Conservation (phyloP, 2,113 vertebrate species). For the Chionomys nivalis region DNA sequence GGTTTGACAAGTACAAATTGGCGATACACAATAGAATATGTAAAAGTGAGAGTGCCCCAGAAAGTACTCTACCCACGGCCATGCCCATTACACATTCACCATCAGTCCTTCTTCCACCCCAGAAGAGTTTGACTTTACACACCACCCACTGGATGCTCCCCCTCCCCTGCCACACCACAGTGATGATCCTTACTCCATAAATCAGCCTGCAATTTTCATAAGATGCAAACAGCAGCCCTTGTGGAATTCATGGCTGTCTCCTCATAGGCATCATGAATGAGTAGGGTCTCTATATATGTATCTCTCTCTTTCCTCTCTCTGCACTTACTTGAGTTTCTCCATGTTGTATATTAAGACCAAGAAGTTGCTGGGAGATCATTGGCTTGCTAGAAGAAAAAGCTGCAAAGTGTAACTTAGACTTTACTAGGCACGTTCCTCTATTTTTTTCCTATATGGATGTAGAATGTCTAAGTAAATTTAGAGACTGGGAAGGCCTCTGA, state of each 20-base stretch:
- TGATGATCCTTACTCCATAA: not conserved
- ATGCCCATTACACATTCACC: rapidly evolving
- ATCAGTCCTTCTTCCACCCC: not conserved
- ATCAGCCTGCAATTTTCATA: not conserved
- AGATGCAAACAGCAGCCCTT: not conserved
- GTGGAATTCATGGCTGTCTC: not conserved
- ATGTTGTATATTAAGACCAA: not conserved
- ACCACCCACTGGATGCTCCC: not conserved
- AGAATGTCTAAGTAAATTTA: constrained; percentile 54
- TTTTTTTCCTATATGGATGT: not conserved
- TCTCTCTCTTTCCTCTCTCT: not conserved
- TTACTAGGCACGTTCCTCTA: not conserved
- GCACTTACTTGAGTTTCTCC: not conserved
- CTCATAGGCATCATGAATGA: not conserved
- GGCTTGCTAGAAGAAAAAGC: not conserved
- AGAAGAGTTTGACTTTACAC: not conserved
- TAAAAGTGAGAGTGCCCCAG: not conserved
- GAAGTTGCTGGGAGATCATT: not conserved
- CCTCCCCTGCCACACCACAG: not conserved
- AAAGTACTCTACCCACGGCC: not conserved
- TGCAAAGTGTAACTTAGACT: not conserved
- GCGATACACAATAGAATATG: not conserved
- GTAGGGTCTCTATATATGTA: not conserved
- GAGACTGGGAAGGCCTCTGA: not conserved
- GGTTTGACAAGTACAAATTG: not conserved